phyloP scores from a whole-genome alignment of 1,140 invertebrate genomes.

The Papilio polytes region DNA sequence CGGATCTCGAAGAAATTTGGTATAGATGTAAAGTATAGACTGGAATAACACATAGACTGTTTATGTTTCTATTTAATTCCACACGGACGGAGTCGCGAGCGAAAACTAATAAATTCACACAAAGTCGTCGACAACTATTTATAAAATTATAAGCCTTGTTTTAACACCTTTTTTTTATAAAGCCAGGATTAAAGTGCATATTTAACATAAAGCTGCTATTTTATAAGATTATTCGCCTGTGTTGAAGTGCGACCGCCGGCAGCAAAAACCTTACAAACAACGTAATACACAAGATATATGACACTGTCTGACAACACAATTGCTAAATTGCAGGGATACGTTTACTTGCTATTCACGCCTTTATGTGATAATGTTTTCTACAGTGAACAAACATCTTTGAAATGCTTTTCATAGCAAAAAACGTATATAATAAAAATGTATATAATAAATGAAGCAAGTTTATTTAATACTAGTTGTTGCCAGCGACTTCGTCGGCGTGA shows the following conservation, averaged over 20 bases:
- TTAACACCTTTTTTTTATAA: background rate
- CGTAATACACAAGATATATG: slow-evolving; percentile 23
- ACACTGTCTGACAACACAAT: slow-evolving; percentile 15
- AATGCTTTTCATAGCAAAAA: background rate
- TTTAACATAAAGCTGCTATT: background rate
- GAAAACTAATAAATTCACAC: no score
- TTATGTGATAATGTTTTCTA: slow-evolving; percentile 17
- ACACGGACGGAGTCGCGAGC: no score
- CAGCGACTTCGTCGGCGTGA: background rate
- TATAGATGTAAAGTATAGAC: no score
- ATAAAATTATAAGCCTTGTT: no score
- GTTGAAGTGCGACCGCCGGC: slow-evolving; percentile 19
- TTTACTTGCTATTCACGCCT: slow-evolving; percentile 23
- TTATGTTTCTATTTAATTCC: no score
- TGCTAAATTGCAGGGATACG: slow-evolving; percentile 14
- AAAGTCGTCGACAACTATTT: no score
- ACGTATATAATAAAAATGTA: background rate
- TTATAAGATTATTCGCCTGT: background rate
- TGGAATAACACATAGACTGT: no score
- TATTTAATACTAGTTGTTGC: background rate
- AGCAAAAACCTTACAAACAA: slow-evolving; percentile 5
- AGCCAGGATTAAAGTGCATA: background rate
- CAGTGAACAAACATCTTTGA: background rate
- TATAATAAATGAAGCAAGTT: background rate
- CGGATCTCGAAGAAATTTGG: no score